Evolutionary conservation across 2,888 invertebrate genomes (phyloP).

Genomic region (Eupithecia inturbata): DNA sequence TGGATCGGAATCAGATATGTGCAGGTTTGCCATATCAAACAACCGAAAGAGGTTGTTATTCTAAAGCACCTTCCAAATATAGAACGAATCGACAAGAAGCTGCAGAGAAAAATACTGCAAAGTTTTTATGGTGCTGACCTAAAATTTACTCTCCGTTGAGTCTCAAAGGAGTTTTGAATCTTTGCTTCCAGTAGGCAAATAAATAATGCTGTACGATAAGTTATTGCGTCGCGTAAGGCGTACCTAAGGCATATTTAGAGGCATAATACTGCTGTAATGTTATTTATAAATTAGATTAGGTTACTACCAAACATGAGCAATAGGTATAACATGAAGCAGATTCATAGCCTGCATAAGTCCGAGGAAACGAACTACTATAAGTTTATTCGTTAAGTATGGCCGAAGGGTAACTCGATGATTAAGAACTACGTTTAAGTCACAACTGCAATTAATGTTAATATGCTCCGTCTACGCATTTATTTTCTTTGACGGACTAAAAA

Average conservation of each 20-base stretch:
- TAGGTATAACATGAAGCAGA: not conserved
- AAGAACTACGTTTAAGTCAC: not conserved
- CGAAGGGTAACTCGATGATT: not conserved
- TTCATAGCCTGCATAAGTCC: not conserved
- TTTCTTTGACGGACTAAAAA: no score
- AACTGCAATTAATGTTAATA: constrained; percentile 19
- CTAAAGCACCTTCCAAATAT: not conserved
- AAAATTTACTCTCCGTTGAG: constrained; percentile 37
- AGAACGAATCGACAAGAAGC: constrained; percentile 18
- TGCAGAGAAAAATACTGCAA: constrained; percentile 33
- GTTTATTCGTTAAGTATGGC: not conserved
- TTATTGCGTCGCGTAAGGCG: constrained; percentile 8
- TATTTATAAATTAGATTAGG: no score
- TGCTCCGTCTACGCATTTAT: no score
- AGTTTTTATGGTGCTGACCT: constrained; percentile 37
- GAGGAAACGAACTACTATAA: not conserved
- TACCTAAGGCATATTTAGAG: not conserved
- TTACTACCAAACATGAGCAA: not conserved
- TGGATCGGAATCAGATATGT: no score
- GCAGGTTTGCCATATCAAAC: no score
- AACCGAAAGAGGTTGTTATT: not conserved
- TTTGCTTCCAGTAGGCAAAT: constrained; percentile 26
- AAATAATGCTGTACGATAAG: constrained; percentile 18
- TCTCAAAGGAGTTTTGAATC: constrained; percentile 37
- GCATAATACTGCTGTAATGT: not conserved